Conservation (phyloP, 1,140 invertebrate species). For the Drosophila ercepeae region DNA sequence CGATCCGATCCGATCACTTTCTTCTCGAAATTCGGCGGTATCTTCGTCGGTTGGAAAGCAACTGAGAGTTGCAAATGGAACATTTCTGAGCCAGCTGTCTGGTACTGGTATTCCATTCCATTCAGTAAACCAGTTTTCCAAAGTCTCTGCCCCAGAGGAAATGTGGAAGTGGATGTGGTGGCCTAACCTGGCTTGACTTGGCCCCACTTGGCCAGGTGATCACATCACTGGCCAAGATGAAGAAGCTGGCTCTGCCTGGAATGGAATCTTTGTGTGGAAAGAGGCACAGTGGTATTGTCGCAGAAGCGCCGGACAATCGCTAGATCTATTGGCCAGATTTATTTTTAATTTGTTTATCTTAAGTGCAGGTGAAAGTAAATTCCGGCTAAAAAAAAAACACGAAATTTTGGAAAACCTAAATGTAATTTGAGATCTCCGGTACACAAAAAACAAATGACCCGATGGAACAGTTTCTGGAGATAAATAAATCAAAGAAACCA, state of each 20-base stretch:
- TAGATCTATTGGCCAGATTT: conserved; percentile 14
- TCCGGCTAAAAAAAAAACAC: background rate
- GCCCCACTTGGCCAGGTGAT: conserved; percentile 11
- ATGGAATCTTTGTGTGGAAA: background rate
- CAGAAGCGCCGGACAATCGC: background rate
- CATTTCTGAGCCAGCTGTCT: conserved; percentile 46
- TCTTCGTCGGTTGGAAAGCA: conserved; percentile 41
- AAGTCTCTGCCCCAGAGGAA: conserved; percentile 43
- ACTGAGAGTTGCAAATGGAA: conserved; percentile 60
- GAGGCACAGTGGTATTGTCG: conserved; percentile 28
- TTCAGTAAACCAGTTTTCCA: conserved; percentile 56
- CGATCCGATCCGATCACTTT: conserved; percentile 41
- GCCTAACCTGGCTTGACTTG: conserved; percentile 3
- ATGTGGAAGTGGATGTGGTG: conserved; percentile 37
- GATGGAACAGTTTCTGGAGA: background rate
- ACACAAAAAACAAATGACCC: background rate
- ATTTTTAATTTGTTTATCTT: conserved; percentile 21
- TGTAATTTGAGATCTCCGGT: conserved; percentile 4
- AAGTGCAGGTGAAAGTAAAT: conserved; percentile 36
- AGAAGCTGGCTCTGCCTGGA: conserved; percentile 6
- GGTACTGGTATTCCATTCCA: conserved; percentile 6
- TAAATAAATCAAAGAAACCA: background rate
- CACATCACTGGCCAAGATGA: conserved; percentile 14
- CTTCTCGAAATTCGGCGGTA: conserved; percentile 46
- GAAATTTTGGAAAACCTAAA: background rate